These are phyloP conservation scores for Hemithea aestivaria DNA, from an alignment of 2,888 invertebrate species.

Conservation along the genomic window DNA sequence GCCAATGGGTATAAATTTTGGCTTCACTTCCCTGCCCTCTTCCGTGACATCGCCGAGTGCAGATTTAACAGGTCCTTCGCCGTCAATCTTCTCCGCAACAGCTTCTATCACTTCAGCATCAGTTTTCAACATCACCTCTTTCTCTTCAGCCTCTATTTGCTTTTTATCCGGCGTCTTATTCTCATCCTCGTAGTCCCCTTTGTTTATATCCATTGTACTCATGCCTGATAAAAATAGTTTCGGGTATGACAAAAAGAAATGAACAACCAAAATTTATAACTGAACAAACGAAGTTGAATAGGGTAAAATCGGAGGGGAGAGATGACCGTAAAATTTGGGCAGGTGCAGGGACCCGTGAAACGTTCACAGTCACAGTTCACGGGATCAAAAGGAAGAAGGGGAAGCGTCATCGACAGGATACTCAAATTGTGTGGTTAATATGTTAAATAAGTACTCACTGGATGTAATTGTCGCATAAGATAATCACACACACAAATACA, in stretches of 20 bases:
- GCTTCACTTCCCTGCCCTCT: conserved; percentile 86
- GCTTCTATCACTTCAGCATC: conserved; percentile 76
- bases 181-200: conserved; percentile 59
- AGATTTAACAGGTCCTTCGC: conserved; percentile 68
- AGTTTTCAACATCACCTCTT: conserved; percentile 80
- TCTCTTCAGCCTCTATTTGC: conserved; percentile 83
- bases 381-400: conserved; percentile 15
- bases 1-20: conserved; percentile 91
- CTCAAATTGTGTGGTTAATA: neutral
- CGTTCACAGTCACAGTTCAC: conserved; percentile 6
- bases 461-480: conserved; percentile 13
- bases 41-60: conserved; percentile 79
- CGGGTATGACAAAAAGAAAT: conserved; percentile 3
- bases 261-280: neutral
- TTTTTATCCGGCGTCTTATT: conserved; percentile 80
- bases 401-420: conserved; percentile 12
- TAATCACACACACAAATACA: neutral
- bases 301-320: conserved; percentile 3
- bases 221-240: conserved; percentile 32
- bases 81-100: conserved; percentile 66
- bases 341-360: conserved; percentile 16
- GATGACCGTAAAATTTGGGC: conserved; percentile 10
- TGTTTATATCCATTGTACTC: conserved; percentile 63
- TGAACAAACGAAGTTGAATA: neutral
- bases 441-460: conserved; percentile 17